A percentile compares a stretch with the other conserved stretches of the same genome.
Evolutionary conservation across 2,113 vertebrate species (phyloP).

Genomic region (Lampris incognitus): DNA sequence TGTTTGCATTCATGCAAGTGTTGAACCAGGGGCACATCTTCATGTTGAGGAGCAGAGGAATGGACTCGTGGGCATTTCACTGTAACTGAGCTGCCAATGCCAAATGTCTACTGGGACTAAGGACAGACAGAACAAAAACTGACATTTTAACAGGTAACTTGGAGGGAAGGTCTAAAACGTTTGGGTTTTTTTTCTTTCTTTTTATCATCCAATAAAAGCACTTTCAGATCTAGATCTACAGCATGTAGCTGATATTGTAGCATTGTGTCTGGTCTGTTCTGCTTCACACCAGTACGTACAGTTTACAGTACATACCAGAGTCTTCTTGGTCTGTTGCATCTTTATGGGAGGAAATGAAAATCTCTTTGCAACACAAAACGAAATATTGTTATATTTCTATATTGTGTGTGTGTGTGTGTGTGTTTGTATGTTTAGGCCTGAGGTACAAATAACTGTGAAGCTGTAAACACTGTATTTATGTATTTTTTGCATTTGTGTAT

Average conservation of each 20-base stretch:
- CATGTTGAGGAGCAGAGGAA: not conserved
- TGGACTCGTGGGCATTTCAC: not conserved
- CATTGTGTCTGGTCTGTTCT: slow-evolving; percentile 2
- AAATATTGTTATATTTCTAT: not conserved
- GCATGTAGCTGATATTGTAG: not conserved
- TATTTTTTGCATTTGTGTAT: not conserved
- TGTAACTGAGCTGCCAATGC: not conserved
- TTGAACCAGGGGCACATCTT: not conserved
- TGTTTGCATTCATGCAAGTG: not conserved
- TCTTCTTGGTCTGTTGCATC: slow-evolving; percentile 28
- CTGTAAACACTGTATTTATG: no score
- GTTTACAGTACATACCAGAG: slow-evolving; percentile 1
- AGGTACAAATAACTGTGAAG: no score
- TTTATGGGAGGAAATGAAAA: slow-evolving; percentile 18
- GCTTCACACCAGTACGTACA: slow-evolving; percentile 26
- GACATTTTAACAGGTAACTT: no score
- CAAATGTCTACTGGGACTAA: no score
- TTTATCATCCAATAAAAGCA: no score
- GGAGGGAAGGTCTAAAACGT: no score
- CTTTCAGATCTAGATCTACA: no score
- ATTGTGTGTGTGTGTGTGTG: slow-evolving; percentile 3
- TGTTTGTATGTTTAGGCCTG: not conserved
- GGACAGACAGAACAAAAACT: not conserved
- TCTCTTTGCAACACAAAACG: not conserved
- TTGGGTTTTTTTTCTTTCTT: no score